Evolutionary conservation across 2,797 vertebrate genomes (phyloP), one percentile per base, ranked within the genome.

Genomic region (Darevskia nairensis): DNA sequence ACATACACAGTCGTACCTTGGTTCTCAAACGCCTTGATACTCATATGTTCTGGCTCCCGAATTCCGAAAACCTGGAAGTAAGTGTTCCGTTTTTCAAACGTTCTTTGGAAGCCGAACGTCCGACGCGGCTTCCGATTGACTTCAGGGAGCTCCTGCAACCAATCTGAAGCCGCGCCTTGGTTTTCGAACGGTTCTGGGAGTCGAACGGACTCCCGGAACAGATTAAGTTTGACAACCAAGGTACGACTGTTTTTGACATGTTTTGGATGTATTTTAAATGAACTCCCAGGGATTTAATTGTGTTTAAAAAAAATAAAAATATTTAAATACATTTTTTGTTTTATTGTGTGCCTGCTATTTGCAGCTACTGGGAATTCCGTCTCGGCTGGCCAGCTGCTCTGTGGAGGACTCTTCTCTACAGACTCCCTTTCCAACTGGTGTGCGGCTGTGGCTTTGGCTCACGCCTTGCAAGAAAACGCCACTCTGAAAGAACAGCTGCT

Each of bases 401-500:
- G 99, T 0, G 99, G 99, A 77, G 99, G 99, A 88, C 97, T 99
- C 80, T 99, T 99, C 94, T 99, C 99, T 25, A 97, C 97, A 0
- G 99, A 99, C 94, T 99, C 99, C 0, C 97, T 99, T 80, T 99
- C 99, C 3, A 99, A 99, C 96, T 99, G 99, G 99, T 99, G 98
- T 68, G 99, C 99, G 0, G 98, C 99, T 0, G 99, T 99, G 94
- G 99, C 99, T 3, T 92, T 99, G 93, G 99, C 99, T 83, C 99
- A 99, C 0, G 98, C 99, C 0, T 93, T 99, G 91, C 98, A 99
- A 95, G 99, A 99, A 92, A 99, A 99, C 2, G 97, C 98, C 76
- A 98, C 97, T 0, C 98, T 99, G 96, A 99, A 99, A 91, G 99
- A 99, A 86, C 99, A 99, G 93, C 96, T 99, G 87, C 97, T 99